Evolutionary conservation across 2,113 vertebrate genomes (phyloP).

Genomic region (Xenus cinereus): DNA sequence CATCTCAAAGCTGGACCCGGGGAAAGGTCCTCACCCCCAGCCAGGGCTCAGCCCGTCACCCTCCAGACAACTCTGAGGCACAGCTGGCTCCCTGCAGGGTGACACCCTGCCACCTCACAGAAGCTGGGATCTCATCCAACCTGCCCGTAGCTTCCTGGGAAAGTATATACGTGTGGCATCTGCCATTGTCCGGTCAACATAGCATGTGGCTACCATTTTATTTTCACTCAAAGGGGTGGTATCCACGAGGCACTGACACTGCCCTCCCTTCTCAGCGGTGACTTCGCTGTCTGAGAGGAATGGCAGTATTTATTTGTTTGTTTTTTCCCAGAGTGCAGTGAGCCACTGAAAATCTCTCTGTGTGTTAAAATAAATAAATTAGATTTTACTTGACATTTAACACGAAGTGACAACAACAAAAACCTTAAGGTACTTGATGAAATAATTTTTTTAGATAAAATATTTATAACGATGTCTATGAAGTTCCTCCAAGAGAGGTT

Average conservation of each 20-base stretch:
- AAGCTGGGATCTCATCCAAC: not conserved
- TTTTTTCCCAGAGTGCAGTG: not conserved
- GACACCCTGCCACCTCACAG: rapidly evolving
- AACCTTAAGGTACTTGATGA: conserved; percentile 42
- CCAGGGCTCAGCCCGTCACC: not conserved
- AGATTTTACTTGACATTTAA: conserved; percentile 58
- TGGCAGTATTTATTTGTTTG: not conserved
- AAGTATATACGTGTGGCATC: not conserved
- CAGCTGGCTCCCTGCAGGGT: not conserved
- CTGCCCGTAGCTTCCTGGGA: not conserved
- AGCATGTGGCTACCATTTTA: not conserved
- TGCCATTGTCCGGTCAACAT: not conserved
- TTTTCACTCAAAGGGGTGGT: not conserved
- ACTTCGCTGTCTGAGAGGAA: not conserved
- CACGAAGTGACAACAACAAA: conserved; percentile 41
- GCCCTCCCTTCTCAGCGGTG: not conserved
- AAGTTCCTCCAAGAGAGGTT: conserved; percentile 45
- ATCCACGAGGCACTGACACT: not conserved
- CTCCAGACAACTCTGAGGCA: not conserved
- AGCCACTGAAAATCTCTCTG: not conserved
- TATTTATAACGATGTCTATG: conserved; percentile 45
- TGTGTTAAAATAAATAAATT: conserved; percentile 60
- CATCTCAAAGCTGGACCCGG: not conserved
- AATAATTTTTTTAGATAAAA: conserved; percentile 65
- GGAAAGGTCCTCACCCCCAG: not conserved